Base-by-base conservation (phyloP, 2,113 vertebrate species). In the Epinephelus lanceolatus region DNA sequence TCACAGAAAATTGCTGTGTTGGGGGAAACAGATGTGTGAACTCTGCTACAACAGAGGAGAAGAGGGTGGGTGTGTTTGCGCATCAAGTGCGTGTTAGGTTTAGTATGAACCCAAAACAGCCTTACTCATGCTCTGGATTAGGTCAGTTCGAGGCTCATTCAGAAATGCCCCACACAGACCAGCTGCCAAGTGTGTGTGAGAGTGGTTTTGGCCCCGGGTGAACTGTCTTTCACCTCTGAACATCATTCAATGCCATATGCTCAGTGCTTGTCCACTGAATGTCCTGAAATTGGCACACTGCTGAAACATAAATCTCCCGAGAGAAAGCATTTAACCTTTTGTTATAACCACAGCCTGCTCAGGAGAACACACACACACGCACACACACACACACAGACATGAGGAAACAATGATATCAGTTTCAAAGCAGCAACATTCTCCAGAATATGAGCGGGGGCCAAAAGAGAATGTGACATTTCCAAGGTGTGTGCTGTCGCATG, bases 1-100 rank as follows among this genome's bases (percentile, higher is more conserved):
- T 94, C 88, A 86, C 86, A 83, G 72, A 87, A 91, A 92, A 92
- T 89, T 91, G 92, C 93, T 86, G 89, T 45, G 89, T 81, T 71
- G 80, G 78, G 33, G 70, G 66, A 83, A 92, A 81, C 83, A 55
- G 80, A 85, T 72, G 85, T 73, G 78, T 80, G 84, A 87, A 83
- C 30, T 81, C 10, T 23, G 8, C 79, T 75, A 59, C 33, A 71
- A 81, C 71, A 59, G 81, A 83, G 53, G 25, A 80, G 65, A 73
- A 56, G 27, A 61, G 11, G 23, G n/a, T 15, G 82, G 71, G 67
- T 73, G 70, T n/a, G 71, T 67, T 70, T 56, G 61, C 23, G 65
- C 42, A 78, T 74, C 30, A 68, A 56, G 63, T 80, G 70, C 71
- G 66, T 69, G n/a, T 23, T 45, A 11, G 33, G 17, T 42, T 76